A percentile compares a stretch with the other conserved stretches of the same genome.
Evolutionary conservation across 2,113 vertebrate genomes (phyloP).

Genomic region (Dicerorhinus sumatrensis): DNA sequence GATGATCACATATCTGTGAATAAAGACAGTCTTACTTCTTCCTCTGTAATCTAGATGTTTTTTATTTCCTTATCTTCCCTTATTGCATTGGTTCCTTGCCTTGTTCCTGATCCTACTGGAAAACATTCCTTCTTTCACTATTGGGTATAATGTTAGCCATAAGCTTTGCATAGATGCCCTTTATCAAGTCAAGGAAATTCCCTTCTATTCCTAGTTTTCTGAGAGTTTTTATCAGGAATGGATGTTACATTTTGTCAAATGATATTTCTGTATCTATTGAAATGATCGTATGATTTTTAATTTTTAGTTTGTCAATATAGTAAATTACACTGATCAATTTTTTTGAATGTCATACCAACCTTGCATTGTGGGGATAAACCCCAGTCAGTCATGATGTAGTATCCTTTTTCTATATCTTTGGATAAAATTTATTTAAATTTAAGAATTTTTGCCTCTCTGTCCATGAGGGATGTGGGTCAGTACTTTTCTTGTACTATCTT

Average conservation of each 20-base stretch:
- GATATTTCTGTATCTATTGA: not conserved
- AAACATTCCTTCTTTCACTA: not conserved
- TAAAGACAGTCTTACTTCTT: not conserved
- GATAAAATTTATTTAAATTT: not conserved
- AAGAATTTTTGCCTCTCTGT: not conserved
- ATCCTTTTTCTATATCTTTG: not conserved
- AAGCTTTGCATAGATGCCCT: not conserved
- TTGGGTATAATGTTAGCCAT: not conserved
- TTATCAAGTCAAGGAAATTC: not conserved
- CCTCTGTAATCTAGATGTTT: not conserved
- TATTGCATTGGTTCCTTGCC: not conserved
- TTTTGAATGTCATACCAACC: not conserved
- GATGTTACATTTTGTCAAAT: not conserved
- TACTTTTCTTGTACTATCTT: not conserved
- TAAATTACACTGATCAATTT: not conserved
- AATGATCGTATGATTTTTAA: not conserved
- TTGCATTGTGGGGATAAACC: not conserved
- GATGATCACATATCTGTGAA: not conserved
- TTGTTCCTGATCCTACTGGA: not conserved
- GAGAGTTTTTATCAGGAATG: not conserved
- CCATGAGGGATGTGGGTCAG: not conserved
- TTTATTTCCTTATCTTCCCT: not conserved
- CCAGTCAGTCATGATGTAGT: not conserved
- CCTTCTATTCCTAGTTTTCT: not conserved
- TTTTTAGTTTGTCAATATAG: not conserved